phyloP scores from a whole-genome alignment of 2,888 invertebrate species.

The Apodemia mormo region DNA sequence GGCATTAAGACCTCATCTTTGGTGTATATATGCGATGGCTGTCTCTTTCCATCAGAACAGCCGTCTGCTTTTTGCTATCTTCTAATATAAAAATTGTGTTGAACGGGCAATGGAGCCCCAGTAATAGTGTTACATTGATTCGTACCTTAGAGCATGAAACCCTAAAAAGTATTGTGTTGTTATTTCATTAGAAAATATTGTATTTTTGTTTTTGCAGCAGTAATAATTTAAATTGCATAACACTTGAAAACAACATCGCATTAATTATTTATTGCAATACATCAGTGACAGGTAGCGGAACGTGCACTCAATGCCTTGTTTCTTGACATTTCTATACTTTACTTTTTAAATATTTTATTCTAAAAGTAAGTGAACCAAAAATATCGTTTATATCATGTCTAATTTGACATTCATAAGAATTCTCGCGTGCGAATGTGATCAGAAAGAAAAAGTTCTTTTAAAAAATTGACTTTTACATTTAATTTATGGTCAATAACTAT shows the following conservation, averaged over 20 bases:
- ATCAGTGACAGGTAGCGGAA: conserved; percentile 17
- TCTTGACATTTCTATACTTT: conserved; percentile 20
- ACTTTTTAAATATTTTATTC: conserved; percentile 21
- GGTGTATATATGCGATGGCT: too few relatives aligned
- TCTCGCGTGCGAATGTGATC: conserved; percentile 34
- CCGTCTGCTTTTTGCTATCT: too few relatives aligned
- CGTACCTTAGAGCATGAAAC: too few relatives aligned
- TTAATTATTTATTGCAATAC: conserved; percentile 8
- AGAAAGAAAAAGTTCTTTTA: conserved; percentile 35
- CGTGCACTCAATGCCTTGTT: background rate
- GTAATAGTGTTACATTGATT: too few relatives aligned
- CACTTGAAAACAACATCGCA: background rate
- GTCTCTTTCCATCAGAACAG: too few relatives aligned
- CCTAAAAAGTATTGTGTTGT: too few relatives aligned
- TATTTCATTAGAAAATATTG: background rate
- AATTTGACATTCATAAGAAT: conserved; percentile 39
- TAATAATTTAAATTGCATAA: background rate
- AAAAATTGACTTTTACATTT: conserved; percentile 36
- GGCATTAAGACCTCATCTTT: too few relatives aligned
- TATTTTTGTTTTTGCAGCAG: background rate
- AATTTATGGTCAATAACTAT: conserved; percentile 34
- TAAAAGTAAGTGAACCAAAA: conserved; percentile 30
- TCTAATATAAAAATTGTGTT: too few relatives aligned
- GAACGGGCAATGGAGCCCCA: too few relatives aligned
- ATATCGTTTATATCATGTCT: conserved; percentile 27